Percentiles rank a stretch among this genome's conserved stretches.
Conservation (phyloP, 2,888 invertebrate genomes). For the Eulithis testata region DNA sequence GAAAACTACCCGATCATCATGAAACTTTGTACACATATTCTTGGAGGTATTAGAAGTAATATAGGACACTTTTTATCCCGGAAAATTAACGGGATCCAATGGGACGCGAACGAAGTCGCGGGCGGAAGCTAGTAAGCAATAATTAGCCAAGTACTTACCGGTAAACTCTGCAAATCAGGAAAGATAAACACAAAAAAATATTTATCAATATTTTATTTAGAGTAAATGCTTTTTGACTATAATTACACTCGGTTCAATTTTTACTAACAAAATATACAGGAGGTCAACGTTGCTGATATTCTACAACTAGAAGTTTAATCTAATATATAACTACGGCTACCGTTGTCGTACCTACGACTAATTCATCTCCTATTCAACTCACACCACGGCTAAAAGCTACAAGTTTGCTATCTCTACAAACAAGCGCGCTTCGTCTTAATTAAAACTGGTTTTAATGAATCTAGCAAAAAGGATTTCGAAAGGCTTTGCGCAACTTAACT, state of each 20-base stretch:
- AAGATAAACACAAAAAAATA: neutral
- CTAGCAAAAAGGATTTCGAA: conserved; percentile 6
- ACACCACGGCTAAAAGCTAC: neutral
- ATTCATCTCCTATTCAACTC: neutral
- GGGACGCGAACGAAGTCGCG: too few relatives aligned
- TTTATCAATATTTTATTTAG: conserved; percentile 16
- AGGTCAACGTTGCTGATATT: too few relatives aligned
- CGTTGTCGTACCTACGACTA: neutral
- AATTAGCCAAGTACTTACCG: neutral
- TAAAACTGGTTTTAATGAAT: conserved; percentile 15
- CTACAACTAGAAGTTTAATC: too few relatives aligned
- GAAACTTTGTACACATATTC: too few relatives aligned
- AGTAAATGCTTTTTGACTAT: conserved; percentile 27
- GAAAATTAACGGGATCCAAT: too few relatives aligned
- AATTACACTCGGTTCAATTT: too few relatives aligned
- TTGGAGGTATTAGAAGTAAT: too few relatives aligned
- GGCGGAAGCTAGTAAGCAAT: too few relatives aligned
- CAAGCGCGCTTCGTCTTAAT: conserved; percentile 7
- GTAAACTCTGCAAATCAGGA: neutral
- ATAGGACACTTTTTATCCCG: too few relatives aligned
- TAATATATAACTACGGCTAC: too few relatives aligned
- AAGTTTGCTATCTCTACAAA: neutral
- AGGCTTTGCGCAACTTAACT: neutral
- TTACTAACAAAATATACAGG: too few relatives aligned
- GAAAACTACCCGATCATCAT: too few relatives aligned